Conservation (phyloP, 2,797 vertebrate genomes). For the Platyrinchus mystaceus region DNA sequence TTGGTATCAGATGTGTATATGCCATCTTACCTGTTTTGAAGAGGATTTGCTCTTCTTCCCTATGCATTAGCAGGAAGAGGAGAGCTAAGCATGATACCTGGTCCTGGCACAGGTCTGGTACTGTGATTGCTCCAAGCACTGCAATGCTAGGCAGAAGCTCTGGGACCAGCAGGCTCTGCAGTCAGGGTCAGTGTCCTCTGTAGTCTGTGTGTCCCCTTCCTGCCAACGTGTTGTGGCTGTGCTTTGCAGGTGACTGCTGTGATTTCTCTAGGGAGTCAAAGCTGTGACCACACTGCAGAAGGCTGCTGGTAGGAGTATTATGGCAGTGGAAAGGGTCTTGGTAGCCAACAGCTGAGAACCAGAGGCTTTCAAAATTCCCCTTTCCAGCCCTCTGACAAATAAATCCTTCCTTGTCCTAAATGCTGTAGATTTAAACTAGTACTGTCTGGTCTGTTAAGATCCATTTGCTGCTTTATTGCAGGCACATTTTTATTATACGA, state of each 20-base stretch:
- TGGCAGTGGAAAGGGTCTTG: background rate
- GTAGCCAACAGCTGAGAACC: background rate
- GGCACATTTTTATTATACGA: background rate
- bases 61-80: background rate
- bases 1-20: background rate
- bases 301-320: background rate
- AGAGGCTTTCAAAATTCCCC: background rate
- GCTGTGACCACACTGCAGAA: fast-evolving
- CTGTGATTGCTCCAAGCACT: background rate
- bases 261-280: background rate
- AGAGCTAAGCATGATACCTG: background rate
- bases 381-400: background rate
- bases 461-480: background rate
- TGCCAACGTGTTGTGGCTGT: fast-evolving
- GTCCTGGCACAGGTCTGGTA: background rate
- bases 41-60: background rate
- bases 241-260: background rate
- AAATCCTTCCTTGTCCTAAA: background rate
- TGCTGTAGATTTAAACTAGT: background rate
- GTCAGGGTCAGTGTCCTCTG: background rate
- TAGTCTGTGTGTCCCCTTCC: background rate
- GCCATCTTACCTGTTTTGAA: background rate
- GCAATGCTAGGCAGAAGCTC: background rate
- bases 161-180: background rate
- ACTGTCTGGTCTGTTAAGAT: background rate